Base-by-base conservation (phyloP, 2,797 vertebrate genomes). In the Acipenser oxyrinchus region DNA sequence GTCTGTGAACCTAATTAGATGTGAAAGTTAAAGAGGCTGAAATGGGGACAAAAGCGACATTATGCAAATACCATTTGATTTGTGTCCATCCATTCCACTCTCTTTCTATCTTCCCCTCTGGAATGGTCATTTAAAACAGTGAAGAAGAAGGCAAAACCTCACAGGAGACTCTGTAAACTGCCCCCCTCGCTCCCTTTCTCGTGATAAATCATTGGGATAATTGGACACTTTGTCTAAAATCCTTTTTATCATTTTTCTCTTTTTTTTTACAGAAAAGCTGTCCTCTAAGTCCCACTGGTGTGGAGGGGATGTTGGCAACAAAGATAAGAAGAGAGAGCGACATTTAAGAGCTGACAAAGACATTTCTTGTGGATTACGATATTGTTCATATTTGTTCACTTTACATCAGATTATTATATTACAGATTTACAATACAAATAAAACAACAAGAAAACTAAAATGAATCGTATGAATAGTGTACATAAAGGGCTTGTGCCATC, bases 1-100 rank as follows among this genome's bases (percentile, higher is more conserved):
- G 84, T 86, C 82, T 78, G 83, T 69, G 78, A 85, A 83, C 66
- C 86, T 87, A 83, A 84, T 87, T 89, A 88, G 82, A 87, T 81
- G 73, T 79, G 78, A 76, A 77, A 82, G 81, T 83, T 85, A 83
- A 85, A 82, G 78, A 81, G 78, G 79, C 77, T 76, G 76, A 79
- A 81, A 77, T 71, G 79, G 76, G 82, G 81, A 87, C 84, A 88
- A 84, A 85, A 81, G 77, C 76, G 74, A 76, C 81, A 73, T 77
- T 82, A 85, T 87, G 82, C 81, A 84, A 85, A 84, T 84, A 76
- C 71, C 72, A 80, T 85, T 85, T 86, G 80, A 87, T 87, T 86
- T 81, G 77, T 66, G 67, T 75, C 77, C 74, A 72, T 68, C 66
- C 71, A 75, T 68, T 68, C 66, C 66, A 71, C 68, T 69, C 77